phyloP scores from a whole-genome alignment of 2,888 invertebrate species.

The Drosophila rubida region DNA sequence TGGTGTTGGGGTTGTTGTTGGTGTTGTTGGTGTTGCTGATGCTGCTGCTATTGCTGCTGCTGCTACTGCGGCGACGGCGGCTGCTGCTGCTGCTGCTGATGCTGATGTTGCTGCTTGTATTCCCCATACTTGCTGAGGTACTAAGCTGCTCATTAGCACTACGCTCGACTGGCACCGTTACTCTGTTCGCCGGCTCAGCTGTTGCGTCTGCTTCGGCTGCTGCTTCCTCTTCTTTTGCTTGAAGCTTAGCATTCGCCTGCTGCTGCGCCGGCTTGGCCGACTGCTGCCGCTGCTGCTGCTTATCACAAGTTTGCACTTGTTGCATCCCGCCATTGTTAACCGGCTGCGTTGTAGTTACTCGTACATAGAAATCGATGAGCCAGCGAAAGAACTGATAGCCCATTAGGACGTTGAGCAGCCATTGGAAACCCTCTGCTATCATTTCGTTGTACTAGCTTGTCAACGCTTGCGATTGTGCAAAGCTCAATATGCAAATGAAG shows the following conservation, averaged over 20 bases:
- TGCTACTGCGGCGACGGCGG: slow-evolving; percentile 39
- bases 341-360: slow-evolving; percentile 47
- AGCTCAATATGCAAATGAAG: slow-evolving; percentile 36
- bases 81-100: slow-evolving; percentile 38
- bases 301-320: slow-evolving; percentile 33
- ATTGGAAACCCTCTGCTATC: slow-evolving; percentile 61
- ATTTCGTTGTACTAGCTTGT: slow-evolving; percentile 35
- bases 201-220: neutral
- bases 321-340: slow-evolving; percentile 19
- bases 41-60: slow-evolving; percentile 33
- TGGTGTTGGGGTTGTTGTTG: slow-evolving; percentile 20
- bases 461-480: slow-evolving; percentile 3
- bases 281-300: slow-evolving; percentile 31
- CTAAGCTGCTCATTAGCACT: slow-evolving; percentile 50
- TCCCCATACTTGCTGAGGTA: slow-evolving; percentile 64
- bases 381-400: slow-evolving; percentile 74
- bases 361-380: slow-evolving; percentile 60
- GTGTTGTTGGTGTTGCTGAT: slow-evolving; percentile 29
- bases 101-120: slow-evolving; percentile 56
- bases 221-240: slow-evolving; percentile 21
- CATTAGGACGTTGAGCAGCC: slow-evolving; percentile 66
- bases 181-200: slow-evolving; percentile 30
- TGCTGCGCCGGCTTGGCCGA: slow-evolving; percentile 4
- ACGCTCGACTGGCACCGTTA: slow-evolving; percentile 31
- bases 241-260: slow-evolving; percentile 31